A percentile compares a stretch with the other conserved stretches of the same genome.
These are phyloP conservation scores for Dione juno DNA, from an alignment of 2,888 invertebrate genomes.

Conservation along the genomic window DNA sequence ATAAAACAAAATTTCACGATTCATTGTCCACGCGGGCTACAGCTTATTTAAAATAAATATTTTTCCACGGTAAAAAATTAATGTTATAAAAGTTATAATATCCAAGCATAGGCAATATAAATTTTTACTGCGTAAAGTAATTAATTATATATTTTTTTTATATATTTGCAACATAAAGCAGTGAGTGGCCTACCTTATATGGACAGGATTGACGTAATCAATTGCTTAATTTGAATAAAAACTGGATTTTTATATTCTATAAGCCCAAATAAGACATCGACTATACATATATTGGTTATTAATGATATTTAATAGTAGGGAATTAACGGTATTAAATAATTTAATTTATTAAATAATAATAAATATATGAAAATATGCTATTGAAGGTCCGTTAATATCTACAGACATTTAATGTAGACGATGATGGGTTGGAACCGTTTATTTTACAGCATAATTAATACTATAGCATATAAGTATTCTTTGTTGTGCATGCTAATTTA, in stretches of 20 bases:
- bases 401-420: conserved; percentile 27
- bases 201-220: conserved; percentile 5
- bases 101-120: conserved; percentile 7
- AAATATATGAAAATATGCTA: not conserved
- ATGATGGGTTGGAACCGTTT: not conserved
- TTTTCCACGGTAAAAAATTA: not conserved
- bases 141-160: not conserved
- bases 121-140: not conserved
- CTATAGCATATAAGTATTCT: not conserved
- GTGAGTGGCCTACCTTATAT: conserved; percentile 2
- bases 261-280: conserved; percentile 1
- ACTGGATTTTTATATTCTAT: conserved; percentile 13
- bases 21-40: too few relatives aligned
- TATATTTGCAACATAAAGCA: conserved; percentile 17
- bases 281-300: not conserved
- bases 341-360: not conserved
- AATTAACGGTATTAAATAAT: not conserved
- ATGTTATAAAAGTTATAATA: conserved; percentile 7
- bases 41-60: not conserved
- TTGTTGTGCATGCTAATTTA: too few relatives aligned
- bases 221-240: conserved; percentile 15
- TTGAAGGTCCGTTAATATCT: conserved; percentile 28
- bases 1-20: too few relatives aligned
- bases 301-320: not conserved
- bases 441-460: too few relatives aligned